These are phyloP conservation scores for Heterohyrax brucei DNA, from an alignment of 2,797 vertebrate species.

Conservation along the genomic window DNA sequence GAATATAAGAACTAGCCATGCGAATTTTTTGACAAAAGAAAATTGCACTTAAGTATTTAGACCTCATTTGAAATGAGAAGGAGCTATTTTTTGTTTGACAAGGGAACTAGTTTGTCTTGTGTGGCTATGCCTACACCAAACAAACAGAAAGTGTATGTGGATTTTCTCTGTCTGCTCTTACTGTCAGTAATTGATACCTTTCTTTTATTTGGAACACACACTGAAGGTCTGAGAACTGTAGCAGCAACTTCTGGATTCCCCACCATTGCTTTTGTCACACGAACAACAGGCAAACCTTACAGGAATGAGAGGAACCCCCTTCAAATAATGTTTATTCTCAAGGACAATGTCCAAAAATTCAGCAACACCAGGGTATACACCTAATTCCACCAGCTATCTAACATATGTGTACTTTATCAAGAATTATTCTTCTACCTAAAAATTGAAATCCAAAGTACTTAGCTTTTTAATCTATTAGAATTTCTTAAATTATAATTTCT, in stretches of 20 bases:
- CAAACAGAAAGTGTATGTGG: constrained; percentile 67
- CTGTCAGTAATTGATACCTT: constrained; percentile 36
- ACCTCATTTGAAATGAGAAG: constrained; percentile 70
- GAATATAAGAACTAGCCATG: constrained; percentile 75
- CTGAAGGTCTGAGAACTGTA: background rate
- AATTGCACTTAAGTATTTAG: constrained; percentile 80
- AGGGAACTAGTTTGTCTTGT: constrained; percentile 80
- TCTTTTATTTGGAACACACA: constrained; percentile 65
- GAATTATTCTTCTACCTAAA: constrained; percentile 38
- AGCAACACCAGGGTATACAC: background rate
- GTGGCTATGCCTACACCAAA: constrained; percentile 72
- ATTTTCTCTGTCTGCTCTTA: constrained; percentile 52
- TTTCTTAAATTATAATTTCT: constrained; percentile 55
- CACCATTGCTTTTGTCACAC: constrained; percentile 6
- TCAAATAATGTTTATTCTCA: constrained; percentile 52
- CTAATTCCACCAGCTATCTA: constrained; percentile 59
- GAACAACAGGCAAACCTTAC: background rate
- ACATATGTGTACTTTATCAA: constrained; percentile 18
- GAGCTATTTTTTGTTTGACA: constrained; percentile 73
- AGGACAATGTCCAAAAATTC: constrained; percentile 53
- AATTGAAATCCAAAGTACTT: constrained; percentile 55
- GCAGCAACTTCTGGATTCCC: constrained; percentile 53
- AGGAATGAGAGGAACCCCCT: background rate
- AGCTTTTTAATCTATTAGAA: constrained; percentile 1
- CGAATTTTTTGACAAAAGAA: constrained; percentile 82